Conservation (phyloP, 2,888 invertebrate species). For the Ethmia dodecea region DNA sequence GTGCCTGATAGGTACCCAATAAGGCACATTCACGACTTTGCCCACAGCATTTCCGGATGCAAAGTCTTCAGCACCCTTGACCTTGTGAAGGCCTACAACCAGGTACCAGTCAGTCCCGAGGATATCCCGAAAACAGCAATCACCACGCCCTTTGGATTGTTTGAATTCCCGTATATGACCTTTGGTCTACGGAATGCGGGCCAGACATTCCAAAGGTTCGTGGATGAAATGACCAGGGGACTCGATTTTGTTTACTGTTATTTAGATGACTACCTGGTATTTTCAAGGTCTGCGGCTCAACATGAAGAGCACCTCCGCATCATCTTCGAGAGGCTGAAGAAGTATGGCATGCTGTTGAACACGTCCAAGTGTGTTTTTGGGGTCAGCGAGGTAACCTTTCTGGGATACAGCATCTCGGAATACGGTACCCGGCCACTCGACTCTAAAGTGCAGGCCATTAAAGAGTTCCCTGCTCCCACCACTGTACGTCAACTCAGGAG, state of each 20-base stretch:
- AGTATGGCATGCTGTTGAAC: conserved; percentile 29
- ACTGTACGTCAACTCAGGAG: conserved; percentile 17
- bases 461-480: conserved; percentile 14
- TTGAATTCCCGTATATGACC: too few relatives aligned
- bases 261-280: conserved; percentile 8
- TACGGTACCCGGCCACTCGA: conserved; percentile 8
- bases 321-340: conserved; percentile 17
- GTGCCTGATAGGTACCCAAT: too few relatives aligned
- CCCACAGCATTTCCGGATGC: too few relatives aligned
- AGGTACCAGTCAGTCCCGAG: conserved; percentile 32
- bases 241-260: conserved; percentile 22
- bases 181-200: conserved; percentile 47
- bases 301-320: conserved; percentile 23
- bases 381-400: background rate
- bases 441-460: conserved; percentile 11
- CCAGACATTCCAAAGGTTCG: too few relatives aligned
- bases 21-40: too few relatives aligned
- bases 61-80: too few relatives aligned
- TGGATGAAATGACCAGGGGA: conserved; percentile 23
- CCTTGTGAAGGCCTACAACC: too few relatives aligned
- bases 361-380: conserved; percentile 17
- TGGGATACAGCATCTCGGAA: conserved; percentile 7
- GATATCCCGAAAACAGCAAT: conserved; percentile 34
- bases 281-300: conserved; percentile 13
- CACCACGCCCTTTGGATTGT: too few relatives aligned